Evolutionary conservation across 2,888 invertebrate genomes (phyloP), one percentile per base, ranked within the genome.

Genomic region (Chironomus riparius): DNA sequence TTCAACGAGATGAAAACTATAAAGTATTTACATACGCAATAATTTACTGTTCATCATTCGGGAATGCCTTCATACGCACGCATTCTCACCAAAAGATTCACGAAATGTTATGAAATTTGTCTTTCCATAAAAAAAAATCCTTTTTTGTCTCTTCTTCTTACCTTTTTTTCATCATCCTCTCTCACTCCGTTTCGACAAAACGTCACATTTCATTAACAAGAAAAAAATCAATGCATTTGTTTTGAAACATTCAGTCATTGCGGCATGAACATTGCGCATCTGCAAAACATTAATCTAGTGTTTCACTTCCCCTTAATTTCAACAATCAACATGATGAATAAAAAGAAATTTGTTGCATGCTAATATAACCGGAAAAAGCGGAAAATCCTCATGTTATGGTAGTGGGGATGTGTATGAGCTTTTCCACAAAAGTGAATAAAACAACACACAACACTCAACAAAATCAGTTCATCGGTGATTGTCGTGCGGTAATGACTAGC

Each of bases 161-260:
- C 28, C 28, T 28, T 28, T 28, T 28, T 38, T 10, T 38, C 10
- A 38, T 38, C 38, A 38, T 38, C 38, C 28, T 38, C 38, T 38
- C 38, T 38, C 38, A 38, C 38, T 38, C 38, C 38, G 10, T 56
- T n/a, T 56, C 56, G 15, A 56, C 38, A 6, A 56, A 65, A 65
- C 65, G 65, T 65, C 65, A 65, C 65, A 65, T 22, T 65, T 65
- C 65, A 65, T 65, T 65, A 65, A 65, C 21, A 13, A 65, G 28
- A 47, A n/a, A 68, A 68, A 68, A 68, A 68, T 68, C 68, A 47
- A 68, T 68, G 68, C 28, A 38, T 68, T 68, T 68, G 68, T 68
- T 68, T 68, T 68, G 68, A 68, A 68, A 68, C 68, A 68, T 68
- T 68, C 68, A 65, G 38, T 38, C 15, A 68, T 47, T 68, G 68